These are phyloP conservation scores for Bellardia pandia DNA, from an alignment of 2,888 invertebrate species.

Conservation along the genomic window DNA sequence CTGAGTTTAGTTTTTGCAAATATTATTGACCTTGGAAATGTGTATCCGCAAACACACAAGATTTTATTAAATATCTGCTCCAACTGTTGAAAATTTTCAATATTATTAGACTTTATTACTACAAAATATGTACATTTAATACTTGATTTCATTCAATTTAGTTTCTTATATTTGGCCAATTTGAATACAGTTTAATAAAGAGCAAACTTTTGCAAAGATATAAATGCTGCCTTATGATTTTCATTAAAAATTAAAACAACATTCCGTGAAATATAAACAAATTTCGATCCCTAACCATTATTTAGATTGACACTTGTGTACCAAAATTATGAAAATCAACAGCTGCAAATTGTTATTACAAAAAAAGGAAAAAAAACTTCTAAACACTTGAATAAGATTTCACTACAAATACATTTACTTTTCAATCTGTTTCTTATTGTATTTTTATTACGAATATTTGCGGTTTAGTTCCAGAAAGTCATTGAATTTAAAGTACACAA, in stretches of 20 bases:
- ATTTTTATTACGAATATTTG: not conserved
- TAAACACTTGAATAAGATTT: not conserved
- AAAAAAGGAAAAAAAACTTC: not conserved
- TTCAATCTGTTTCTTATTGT: not conserved
- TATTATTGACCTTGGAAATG: no score
- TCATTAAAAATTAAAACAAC: constrained; percentile 1
- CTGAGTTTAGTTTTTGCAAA: no score
- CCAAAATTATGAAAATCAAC: constrained; percentile 2
- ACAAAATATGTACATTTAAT: no score
- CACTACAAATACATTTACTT: constrained; percentile 3
- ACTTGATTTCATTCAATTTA: not conserved
- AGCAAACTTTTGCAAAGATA: no score
- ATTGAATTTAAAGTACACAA: not conserved
- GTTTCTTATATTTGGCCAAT: not conserved
- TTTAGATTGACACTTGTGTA: not conserved
- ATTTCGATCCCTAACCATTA: not conserved
- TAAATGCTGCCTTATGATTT: not conserved
- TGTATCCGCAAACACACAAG: no score
- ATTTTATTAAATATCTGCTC: no score
- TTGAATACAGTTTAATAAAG: no score
- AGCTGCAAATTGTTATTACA: not conserved
- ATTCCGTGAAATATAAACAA: not conserved
- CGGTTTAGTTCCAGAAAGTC: not conserved
- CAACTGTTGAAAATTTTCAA: no score
- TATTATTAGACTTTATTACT: no score